Evolutionary conservation across 2,797 vertebrate genomes (phyloP).

Genomic region (Bradypodion ventrale): DNA sequence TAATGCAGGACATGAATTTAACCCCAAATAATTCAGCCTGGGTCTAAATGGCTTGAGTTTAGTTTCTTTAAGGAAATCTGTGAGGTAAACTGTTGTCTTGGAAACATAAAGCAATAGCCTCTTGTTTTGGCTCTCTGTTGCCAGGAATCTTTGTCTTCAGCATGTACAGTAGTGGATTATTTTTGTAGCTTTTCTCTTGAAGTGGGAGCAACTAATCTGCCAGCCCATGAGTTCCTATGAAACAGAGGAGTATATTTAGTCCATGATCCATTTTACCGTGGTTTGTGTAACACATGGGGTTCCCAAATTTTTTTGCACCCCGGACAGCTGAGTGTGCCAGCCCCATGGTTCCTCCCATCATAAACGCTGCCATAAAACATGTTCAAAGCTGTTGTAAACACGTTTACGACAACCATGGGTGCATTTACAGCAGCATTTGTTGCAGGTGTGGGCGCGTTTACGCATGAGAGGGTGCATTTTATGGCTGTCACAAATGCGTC

Average conservation of each 20-base stretch:
- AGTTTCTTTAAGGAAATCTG: not conserved
- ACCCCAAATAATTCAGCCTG: not conserved
- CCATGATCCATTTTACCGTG: constrained; percentile 31
- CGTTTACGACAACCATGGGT: too few relatives aligned
- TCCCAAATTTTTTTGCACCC: too few relatives aligned
- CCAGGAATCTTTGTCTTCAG: constrained; percentile 9
- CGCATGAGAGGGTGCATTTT: too few relatives aligned
- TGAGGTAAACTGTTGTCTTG: not conserved
- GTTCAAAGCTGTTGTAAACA: too few relatives aligned
- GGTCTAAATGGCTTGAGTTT: not conserved
- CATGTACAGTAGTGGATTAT: not conserved
- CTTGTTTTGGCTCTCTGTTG: not conserved
- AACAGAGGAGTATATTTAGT: constrained; percentile 9
- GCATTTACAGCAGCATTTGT: too few relatives aligned
- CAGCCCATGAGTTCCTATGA: not conserved
- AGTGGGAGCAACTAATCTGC: not conserved
- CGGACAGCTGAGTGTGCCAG: too few relatives aligned
- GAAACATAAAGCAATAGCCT: not conserved
- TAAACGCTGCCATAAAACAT: too few relatives aligned
- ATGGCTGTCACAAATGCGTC: too few relatives aligned
- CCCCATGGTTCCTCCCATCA: too few relatives aligned
- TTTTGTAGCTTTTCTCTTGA: constrained; percentile 22
- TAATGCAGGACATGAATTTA: not conserved
- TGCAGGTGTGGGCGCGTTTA: too few relatives aligned
- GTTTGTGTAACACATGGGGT: constrained; percentile 46